These are phyloP conservation scores for Harmothoe impar DNA, from an alignment of 2,888 invertebrate species.

Conservation along the genomic window DNA sequence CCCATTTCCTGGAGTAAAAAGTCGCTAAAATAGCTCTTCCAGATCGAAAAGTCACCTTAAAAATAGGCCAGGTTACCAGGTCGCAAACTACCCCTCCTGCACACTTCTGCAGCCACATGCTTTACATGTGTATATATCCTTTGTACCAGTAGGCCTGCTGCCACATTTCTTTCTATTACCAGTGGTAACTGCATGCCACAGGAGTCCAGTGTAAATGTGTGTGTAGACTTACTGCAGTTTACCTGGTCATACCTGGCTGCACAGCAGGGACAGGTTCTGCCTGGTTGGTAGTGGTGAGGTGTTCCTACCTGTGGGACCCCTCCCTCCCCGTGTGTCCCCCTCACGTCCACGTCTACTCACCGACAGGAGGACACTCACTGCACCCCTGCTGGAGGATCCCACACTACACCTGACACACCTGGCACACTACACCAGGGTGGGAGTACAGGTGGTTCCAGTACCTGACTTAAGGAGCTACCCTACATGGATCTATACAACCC, in stretches of 20 bases:
- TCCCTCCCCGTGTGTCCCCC: neutral
- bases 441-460: neutral
- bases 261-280: slow-evolving; percentile 16
- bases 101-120: no score
- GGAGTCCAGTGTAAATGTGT: no score
- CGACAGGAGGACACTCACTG: neutral
- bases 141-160: no score
- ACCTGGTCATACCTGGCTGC: neutral
- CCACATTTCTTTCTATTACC: no score
- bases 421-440: neutral
- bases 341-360: neutral
- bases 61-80: no score
- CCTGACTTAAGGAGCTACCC: neutral
- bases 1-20: no score
- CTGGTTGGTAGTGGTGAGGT: neutral
- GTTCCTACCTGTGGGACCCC: neutral
- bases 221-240: neutral
- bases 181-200: no score
- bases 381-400: neutral
- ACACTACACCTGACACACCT: neutral
- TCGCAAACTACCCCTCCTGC: no score
- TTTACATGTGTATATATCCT: no score
- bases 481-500: neutral
- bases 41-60: no score
- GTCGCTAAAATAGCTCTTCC: no score